Conservation (phyloP, 2,888 invertebrate genomes). For the Epistrophe eligans region DNA sequence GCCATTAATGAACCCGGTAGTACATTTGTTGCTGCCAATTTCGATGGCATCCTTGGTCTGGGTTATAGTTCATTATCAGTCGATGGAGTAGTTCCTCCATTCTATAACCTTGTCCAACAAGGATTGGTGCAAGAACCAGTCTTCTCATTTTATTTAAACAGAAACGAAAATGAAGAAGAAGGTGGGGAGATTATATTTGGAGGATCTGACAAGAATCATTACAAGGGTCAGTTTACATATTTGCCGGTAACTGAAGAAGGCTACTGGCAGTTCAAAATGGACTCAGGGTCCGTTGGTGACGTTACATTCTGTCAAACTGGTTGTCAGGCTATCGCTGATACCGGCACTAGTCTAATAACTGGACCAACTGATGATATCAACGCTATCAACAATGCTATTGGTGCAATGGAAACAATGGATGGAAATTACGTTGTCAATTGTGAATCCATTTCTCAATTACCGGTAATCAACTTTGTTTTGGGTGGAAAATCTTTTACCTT, state of each 20-base stretch:
- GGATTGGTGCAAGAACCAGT: conserved; percentile 88
- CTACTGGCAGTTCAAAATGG: conserved; percentile 99
- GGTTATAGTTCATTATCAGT: conserved; percentile 95
- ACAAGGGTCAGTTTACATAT: conserved; percentile 94
- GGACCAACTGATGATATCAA: conserved; percentile 93
- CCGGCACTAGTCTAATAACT: conserved; percentile 97
- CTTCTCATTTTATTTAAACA: conserved; percentile 97
- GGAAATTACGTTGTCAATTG: conserved; percentile 95
- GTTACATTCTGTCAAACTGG: conserved; percentile 89
- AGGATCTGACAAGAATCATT: conserved; percentile 96
- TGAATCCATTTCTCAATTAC: conserved; percentile 90
- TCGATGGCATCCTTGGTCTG: conserved; percentile 99
- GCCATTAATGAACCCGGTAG: conserved; percentile 97
- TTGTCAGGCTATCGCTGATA: conserved; percentile 97
- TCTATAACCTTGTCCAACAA: conserved; percentile 96
- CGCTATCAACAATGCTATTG: conserved; percentile 92
- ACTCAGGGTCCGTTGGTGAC: conserved; percentile 86
- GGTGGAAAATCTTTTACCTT: conserved; percentile 91
- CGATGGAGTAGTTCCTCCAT: conserved; percentile 95
- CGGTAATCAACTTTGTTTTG: conserved; percentile 90
- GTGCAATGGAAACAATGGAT: conserved; percentile 91
- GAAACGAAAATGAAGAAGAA: conserved; percentile 88
- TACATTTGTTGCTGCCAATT: conserved; percentile 98
- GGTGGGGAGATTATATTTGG: conserved; percentile 97
- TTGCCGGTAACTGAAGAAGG: conserved; percentile 92